These are phyloP conservation scores for Edolisoma coerulescens DNA, from an alignment of 2,113 vertebrate species.

Conservation along the genomic window DNA sequence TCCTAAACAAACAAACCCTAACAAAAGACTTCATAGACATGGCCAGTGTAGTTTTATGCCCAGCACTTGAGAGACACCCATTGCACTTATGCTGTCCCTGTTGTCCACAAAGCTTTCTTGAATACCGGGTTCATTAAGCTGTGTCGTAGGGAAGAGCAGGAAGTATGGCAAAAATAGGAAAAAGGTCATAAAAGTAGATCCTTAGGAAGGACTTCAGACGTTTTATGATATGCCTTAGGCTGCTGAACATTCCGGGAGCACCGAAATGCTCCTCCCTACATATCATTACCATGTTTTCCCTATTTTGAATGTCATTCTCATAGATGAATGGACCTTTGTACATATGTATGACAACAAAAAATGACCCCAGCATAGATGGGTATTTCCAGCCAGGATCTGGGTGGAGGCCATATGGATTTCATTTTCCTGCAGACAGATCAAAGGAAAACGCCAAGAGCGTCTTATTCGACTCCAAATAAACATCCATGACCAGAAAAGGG, in stretches of 20 bases:
- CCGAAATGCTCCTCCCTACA: neutral
- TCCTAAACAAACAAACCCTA: neutral
- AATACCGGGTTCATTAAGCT: rapidly evolving
- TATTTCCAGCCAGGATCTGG: neutral
- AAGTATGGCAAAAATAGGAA: neutral
- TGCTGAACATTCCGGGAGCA: neutral
- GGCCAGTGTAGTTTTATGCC: neutral
- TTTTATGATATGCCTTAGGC: neutral
- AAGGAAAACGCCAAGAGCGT: neutral
- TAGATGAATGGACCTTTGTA: neutral
- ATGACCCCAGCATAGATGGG: neutral
- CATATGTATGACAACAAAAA: neutral
- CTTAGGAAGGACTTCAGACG: neutral
- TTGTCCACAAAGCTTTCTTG: neutral
- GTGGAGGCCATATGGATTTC: conserved; percentile 2
- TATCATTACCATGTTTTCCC: neutral
- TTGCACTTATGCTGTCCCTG: neutral
- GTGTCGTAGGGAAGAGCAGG: neutral
- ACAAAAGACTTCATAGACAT: neutral
- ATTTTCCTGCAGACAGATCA: conserved; percentile 26
- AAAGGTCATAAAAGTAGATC: neutral
- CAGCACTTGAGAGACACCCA: neutral
- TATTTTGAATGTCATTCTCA: neutral
- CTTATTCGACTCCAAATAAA: neutral
- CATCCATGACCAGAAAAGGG: neutral